Percentiles rank a stretch among this genome's conserved stretches.
Conservation (phyloP, 2,113 vertebrate species). For the Odocoileus virginianus region DNA sequence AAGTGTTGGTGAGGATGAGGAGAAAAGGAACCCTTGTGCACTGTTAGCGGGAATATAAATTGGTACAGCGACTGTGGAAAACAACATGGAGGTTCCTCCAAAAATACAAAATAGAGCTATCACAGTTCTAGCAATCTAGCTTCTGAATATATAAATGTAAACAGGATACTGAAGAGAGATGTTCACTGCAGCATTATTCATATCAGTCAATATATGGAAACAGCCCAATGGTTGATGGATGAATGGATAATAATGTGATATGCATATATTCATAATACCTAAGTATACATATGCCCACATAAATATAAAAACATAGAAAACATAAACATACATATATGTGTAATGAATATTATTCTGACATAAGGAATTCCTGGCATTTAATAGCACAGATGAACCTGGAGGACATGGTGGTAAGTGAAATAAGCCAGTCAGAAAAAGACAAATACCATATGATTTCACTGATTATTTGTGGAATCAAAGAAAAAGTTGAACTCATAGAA, state of each 20-base stretch:
- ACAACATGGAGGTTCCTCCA: background rate
- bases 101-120: background rate
- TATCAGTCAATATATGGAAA: background rate
- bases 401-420: background rate
- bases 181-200: background rate
- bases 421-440: background rate
- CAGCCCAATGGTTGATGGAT: background rate
- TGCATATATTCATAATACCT: background rate
- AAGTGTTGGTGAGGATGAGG: background rate
- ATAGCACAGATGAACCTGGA: background rate
- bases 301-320: background rate
- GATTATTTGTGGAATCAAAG: background rate
- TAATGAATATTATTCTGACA: background rate
- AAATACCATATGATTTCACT: background rate
- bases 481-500: background rate
- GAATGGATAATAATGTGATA: background rate
- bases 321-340: background rate
- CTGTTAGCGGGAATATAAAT: background rate
- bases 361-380: background rate
- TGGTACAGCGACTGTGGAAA: background rate
- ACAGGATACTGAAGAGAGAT: background rate
- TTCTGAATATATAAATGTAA: background rate
- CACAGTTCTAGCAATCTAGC: background rate
- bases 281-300: background rate
- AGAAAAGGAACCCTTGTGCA: background rate